Evolutionary conservation across 2,113 vertebrate species (phyloP).

Genomic region (Festucalex cinctus): DNA sequence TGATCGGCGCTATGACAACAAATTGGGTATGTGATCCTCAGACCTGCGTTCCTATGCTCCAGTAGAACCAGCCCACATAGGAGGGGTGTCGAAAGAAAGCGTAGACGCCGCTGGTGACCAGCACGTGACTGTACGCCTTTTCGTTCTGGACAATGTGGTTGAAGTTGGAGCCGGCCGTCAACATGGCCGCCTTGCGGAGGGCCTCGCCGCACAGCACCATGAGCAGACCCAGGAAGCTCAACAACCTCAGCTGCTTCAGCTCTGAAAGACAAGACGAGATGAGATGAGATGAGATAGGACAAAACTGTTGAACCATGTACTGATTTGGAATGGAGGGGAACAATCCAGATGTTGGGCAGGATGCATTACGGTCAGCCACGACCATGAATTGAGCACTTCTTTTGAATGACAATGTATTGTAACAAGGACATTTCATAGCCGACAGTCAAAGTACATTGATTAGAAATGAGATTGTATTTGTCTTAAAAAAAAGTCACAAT

Average conservation of each 20-base stretch:
- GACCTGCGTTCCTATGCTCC: constrained; percentile 99
- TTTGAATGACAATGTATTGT: too few species aligned
- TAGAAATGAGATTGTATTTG: too few species aligned
- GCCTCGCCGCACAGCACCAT: constrained; percentile 92
- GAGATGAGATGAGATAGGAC: not conserved
- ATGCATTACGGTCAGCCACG: too few species aligned
- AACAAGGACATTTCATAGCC: too few species aligned
- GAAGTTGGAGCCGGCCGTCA: constrained; percentile 96
- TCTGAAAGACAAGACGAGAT: constrained; percentile 66
- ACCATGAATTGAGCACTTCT: too few species aligned
- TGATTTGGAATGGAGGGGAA: too few species aligned
- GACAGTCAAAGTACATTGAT: too few species aligned
- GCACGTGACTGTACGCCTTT: constrained; percentile 87
- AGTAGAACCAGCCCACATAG: constrained; percentile 99
- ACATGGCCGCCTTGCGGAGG: constrained; percentile 93
- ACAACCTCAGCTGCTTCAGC: constrained; percentile 88
- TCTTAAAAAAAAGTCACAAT: too few species aligned
- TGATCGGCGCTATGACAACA: not conserved
- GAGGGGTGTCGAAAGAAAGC: constrained; percentile 92
- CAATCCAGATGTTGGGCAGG: too few species aligned
- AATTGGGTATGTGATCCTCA: not conserved
- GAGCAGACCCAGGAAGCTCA: constrained; percentile 84
- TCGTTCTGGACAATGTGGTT: constrained; percentile 99
- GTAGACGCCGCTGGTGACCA: constrained; percentile 92
- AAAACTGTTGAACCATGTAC: too few species aligned